Evolutionary conservation across 2,888 invertebrate genomes (phyloP), one percentile per base, ranked within the genome.

Genomic region (Eupeodes latifasciatus): DNA sequence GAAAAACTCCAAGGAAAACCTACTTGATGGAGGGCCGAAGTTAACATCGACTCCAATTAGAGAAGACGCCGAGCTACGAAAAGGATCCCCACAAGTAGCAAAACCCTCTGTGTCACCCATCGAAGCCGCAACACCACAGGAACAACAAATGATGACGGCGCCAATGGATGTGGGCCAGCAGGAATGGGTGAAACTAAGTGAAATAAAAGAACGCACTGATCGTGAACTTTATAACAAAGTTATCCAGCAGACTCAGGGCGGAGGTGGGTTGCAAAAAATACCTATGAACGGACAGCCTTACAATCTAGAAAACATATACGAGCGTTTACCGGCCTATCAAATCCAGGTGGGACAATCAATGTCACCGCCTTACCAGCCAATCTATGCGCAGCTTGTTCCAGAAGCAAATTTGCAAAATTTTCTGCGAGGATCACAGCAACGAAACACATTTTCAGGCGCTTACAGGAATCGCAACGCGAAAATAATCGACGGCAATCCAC

Each of bases 181-280:
- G 49, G 92, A 93, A 44, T 93, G 93, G 93, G 92, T 91, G 11
- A 91, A 92, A 59, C 53, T 94, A 51, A 90, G 91, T n/a, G 92
- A 93, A 67, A 91, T 93, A 12, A 93, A 93, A 78, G 92, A 93
- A 80, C 91, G 92, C 53, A 92, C 92, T 10, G 93, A 94, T 89
- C 91, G 92, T 3, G 92, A 93, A 75, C 90, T 93, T 12, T 93
- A 93, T 81, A 90, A 91, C 82, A 91, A 91, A 85, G 91, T 92
- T n/a, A 89, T 92, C 34, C 91, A 92, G 44, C 92, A 92, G 67
- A 92, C 91, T 49, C 91, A 91, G 40, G n/a, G 53, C 61, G 77
- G 64, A 62, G 27, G 40, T 40, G 40, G 40, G 0, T 40, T 34
- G 4, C 71, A 80, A 11, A 53, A 74, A 10, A 11, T 49, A 9